Percentiles rank a stretch among this genome's conserved stretches.
These are phyloP conservation scores for Acanthurus tractus DNA, from an alignment of 2,797 vertebrate species.

Conservation along the genomic window DNA sequence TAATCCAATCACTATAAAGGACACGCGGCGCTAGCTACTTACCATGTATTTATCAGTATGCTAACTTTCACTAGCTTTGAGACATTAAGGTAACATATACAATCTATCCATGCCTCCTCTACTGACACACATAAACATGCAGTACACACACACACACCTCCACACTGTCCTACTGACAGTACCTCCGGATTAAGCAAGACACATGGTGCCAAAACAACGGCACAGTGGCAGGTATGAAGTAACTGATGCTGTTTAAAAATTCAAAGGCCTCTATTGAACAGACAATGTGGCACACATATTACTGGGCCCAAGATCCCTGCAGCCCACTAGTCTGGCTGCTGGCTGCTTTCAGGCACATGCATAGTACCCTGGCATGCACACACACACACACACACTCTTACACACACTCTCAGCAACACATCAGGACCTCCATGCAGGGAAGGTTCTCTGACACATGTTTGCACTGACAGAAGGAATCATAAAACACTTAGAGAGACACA, in stretches of 20 bases:
- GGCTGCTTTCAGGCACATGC: conserved; percentile 43
- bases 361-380: background rate
- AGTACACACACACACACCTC: conserved; percentile 40
- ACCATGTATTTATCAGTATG: conserved; percentile 10
- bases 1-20: conserved; percentile 16
- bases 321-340: conserved; percentile 66
- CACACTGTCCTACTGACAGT: conserved; percentile 53
- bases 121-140: conserved; percentile 21
- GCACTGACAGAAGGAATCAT: background rate
- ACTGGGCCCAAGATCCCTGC: conserved; percentile 70
- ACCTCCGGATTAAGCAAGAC: conserved; percentile 81
- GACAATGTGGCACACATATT: conserved; percentile 82
- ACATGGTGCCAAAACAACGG: conserved; percentile 84
- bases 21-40: background rate
- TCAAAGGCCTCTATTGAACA: conserved; percentile 84
- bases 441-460: background rate
- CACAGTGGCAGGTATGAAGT: conserved; percentile 69
- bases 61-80: conserved; percentile 29
- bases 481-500: background rate
- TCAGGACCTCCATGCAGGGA: conserved; percentile 16
- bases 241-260: conserved; percentile 88
- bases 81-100: conserved; percentile 3
- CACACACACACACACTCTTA: background rate
- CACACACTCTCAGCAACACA: conserved; percentile 8
- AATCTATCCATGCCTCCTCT: background rate